Evolutionary conservation across 2,888 invertebrate genomes (phyloP).

Genomic region (Serripes groenlandicus): DNA sequence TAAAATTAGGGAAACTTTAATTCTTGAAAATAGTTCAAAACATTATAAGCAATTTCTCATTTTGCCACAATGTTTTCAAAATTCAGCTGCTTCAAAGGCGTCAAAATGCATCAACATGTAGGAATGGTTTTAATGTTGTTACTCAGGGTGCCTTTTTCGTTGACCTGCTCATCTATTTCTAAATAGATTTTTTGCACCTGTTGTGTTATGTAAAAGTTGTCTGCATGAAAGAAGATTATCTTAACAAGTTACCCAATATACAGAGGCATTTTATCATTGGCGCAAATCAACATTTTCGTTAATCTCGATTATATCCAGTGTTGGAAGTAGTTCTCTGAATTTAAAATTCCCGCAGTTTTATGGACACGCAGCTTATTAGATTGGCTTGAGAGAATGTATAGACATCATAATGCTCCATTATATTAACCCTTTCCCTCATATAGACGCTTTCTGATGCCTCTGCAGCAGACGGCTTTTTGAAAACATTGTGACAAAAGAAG

Average conservation of each 20-base stretch:
- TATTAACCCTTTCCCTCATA: neutral
- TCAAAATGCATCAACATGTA: neutral
- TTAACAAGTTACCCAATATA: slow-evolving; percentile 27
- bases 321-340: slow-evolving; percentile 16
- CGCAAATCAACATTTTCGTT: slow-evolving; percentile 17
- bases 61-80: neutral
- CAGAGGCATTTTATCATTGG: slow-evolving; percentile 21
- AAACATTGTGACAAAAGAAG: too few species aligned
- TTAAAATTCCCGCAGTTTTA: slow-evolving; percentile 15
- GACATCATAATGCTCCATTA: neutral
- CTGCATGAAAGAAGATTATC: slow-evolving; percentile 12
- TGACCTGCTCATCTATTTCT: too few species aligned
- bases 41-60: neutral
- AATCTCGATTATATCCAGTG: slow-evolving; percentile 7
- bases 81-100: neutral
- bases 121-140: neutral
- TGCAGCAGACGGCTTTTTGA: too few species aligned
- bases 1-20: too few species aligned
- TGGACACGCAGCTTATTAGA: neutral
- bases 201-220: slow-evolving; percentile 32
- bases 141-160: too few species aligned
- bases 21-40: too few species aligned
- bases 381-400: slow-evolving; percentile 9
- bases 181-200: slow-evolving; percentile 39
- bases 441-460: too few species aligned